Base-by-base conservation (phyloP, 2,113 vertebrate genomes). In the Corythaixoides concolor region DNA sequence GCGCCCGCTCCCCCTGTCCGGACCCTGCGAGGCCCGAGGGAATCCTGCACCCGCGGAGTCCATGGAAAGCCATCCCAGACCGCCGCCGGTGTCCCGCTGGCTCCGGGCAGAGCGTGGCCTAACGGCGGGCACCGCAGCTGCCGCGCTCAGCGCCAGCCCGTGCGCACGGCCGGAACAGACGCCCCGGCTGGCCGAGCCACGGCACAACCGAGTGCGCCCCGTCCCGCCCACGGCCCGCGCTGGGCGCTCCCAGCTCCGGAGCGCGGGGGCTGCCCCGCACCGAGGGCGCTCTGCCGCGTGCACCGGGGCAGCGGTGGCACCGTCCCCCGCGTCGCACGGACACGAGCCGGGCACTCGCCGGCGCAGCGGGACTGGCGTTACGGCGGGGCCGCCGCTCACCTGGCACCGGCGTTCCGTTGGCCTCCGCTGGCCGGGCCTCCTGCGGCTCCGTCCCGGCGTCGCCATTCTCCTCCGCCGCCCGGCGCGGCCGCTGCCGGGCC, bases 401-500 rank as follows among this genome's bases (percentile, higher is more conserved):
- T 92, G 99, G 97, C 77, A 96, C 88, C 53, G 97, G 81, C 7
- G 97, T 98, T 84, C 98, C 99, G 64, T 99, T 98, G 97, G 89
- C 81, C 69, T 90, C 98, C 88, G 74, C 95, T 24, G 70, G 97
- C 84, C 53, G 98, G 95, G 93, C 95, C 66, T 98, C 97, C 81
- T 94, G 93, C 39, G 85, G 88, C 75, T 96, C 95, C 23, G 75
- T 47, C 33, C 77, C 88, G 8, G 64, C 60, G 64, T 98, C 98
- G 67, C 97, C 98, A 37, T 98, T 98, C 83, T 98, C 98, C 37
- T 99, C 99, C 58, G 24, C 93, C 21, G 97, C 89, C 58, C 99
- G 99, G 93, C 98, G 99, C 49, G 99, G 98, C 58, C 99, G 98
- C 91, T 98, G 98, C 27, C 99, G 99, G 27, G 98, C 98, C 97